Evolutionary conservation across 2,113 vertebrate genomes (phyloP).

Genomic region (Potamarius usumacintae): DNA sequence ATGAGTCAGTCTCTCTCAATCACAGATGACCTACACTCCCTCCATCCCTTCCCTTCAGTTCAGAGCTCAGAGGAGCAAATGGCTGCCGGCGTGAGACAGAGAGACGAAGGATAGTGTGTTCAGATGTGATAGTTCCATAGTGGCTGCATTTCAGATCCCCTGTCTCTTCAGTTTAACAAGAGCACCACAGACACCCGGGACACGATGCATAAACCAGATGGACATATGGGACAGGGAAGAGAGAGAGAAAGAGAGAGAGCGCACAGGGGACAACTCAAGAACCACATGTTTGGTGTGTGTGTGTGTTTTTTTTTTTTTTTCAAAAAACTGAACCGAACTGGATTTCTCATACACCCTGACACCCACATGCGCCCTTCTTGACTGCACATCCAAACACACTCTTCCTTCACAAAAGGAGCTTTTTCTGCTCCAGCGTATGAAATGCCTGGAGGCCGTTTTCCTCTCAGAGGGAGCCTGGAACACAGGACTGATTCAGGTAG

Average conservation of each 20-base stretch:
- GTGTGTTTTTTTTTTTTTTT: not conserved
- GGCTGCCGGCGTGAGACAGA: not conserved
- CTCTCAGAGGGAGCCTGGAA: not conserved
- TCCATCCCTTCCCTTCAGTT: not conserved
- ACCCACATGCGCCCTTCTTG: not conserved
- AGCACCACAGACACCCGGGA: conserved; percentile 55
- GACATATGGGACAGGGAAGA: not conserved
- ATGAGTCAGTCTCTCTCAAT: not conserved
- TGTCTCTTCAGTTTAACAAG: conserved; percentile 61
- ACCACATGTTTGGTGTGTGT: not conserved
- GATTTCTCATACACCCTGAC: conserved; percentile 11
- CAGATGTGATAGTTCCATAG: conserved; percentile 55
- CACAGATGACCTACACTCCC: conserved; percentile 26
- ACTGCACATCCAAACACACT: conserved; percentile 3
- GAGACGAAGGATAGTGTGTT: not conserved
- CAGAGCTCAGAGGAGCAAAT: conserved; percentile 38
- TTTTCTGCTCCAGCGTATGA: not conserved
- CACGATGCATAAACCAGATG: conserved; percentile 70
- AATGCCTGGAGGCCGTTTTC: not conserved
- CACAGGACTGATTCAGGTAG: not conserved
- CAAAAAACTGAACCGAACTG: conserved; percentile 2
- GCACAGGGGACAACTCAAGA: conserved; percentile 6
- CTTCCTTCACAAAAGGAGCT: not conserved
- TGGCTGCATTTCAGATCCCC: conserved; percentile 64
- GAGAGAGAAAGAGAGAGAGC: not conserved